Evolutionary conservation across 2,113 vertebrate species (phyloP).

Genomic region (Chiloscyllium plagiosum): DNA sequence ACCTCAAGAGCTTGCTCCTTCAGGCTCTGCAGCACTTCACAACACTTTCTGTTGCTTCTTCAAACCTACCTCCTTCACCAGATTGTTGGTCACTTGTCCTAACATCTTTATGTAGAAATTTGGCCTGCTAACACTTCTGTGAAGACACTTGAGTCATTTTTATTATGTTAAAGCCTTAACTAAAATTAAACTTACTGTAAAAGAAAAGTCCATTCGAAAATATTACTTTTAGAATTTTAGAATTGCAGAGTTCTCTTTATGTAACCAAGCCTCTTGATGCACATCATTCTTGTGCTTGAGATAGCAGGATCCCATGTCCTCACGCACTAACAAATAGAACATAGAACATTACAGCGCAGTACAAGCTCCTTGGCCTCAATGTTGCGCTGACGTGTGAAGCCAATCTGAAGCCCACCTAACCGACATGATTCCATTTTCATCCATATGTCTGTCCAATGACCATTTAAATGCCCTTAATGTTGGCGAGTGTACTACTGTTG

Average conservation of each 20-base stretch:
- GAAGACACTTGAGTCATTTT: background rate
- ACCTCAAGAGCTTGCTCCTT: background rate
- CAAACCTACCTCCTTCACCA: background rate
- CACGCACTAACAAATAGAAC: background rate
- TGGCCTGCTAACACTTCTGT: background rate
- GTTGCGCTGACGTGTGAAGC: too few relatives aligned
- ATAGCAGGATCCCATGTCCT: background rate
- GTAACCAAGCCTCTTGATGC: background rate
- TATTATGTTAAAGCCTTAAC: background rate
- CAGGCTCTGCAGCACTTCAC: background rate
- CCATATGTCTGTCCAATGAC: too few relatives aligned
- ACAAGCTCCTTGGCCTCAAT: too few relatives aligned
- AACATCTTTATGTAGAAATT: background rate
- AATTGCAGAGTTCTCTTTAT: background rate
- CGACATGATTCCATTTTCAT: too few relatives aligned
- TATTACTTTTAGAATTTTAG: background rate
- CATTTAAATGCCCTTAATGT: too few relatives aligned
- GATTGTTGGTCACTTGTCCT: background rate
- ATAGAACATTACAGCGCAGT: too few relatives aligned
- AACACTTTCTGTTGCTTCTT: background rate
- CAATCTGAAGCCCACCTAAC: too few relatives aligned
- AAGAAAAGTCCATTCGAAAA: background rate
- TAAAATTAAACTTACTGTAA: background rate
- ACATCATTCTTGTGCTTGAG: background rate
- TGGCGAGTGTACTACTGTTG: too few relatives aligned